Evolutionary conservation across 2,888 invertebrate genomes (phyloP).

Genomic region (Watsonalla binaria): DNA sequence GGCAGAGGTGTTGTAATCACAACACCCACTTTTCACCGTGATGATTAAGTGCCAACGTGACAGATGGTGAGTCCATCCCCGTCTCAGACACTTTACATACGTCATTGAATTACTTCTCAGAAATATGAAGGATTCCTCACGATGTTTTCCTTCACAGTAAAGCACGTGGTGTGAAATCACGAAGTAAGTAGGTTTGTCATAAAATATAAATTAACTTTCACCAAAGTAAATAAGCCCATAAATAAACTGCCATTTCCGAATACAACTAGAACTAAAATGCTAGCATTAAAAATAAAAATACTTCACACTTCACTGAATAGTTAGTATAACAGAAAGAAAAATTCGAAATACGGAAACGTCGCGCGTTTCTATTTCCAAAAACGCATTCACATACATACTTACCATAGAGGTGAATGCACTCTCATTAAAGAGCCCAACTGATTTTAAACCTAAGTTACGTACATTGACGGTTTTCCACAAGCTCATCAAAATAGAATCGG

Average conservation of each 20-base stretch:
- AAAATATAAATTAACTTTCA: background rate
- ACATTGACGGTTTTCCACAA: slow-evolving; percentile 31
- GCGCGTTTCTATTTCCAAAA: slow-evolving; percentile 56
- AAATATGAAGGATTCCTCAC: too few relatives aligned
- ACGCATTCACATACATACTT: slow-evolving; percentile 46
- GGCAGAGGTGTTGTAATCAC: too few relatives aligned
- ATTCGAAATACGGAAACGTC: slow-evolving; percentile 59
- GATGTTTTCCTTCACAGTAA: too few relatives aligned
- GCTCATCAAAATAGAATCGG: background rate
- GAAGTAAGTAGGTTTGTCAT: too few relatives aligned
- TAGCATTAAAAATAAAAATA: slow-evolving; percentile 22
- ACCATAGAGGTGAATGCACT: slow-evolving; percentile 65
- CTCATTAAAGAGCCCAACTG: slow-evolving; percentile 62
- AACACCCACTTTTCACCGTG: too few relatives aligned
- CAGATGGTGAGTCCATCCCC: too few relatives aligned
- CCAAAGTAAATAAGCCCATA: background rate
- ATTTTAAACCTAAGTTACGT: slow-evolving; percentile 41
- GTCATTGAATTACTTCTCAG: too few relatives aligned
- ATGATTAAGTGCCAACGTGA: too few relatives aligned
- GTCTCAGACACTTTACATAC: too few relatives aligned
- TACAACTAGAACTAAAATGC: background rate
- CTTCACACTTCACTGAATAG: slow-evolving; percentile 22
- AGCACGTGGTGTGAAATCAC: too few relatives aligned
- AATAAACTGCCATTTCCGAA: background rate
- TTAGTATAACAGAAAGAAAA: slow-evolving; percentile 31